Evolutionary conservation across 1,140 invertebrate genomes (phyloP), one percentile per base, ranked within the genome.

Genomic region (Mercenaria mercenaria): DNA sequence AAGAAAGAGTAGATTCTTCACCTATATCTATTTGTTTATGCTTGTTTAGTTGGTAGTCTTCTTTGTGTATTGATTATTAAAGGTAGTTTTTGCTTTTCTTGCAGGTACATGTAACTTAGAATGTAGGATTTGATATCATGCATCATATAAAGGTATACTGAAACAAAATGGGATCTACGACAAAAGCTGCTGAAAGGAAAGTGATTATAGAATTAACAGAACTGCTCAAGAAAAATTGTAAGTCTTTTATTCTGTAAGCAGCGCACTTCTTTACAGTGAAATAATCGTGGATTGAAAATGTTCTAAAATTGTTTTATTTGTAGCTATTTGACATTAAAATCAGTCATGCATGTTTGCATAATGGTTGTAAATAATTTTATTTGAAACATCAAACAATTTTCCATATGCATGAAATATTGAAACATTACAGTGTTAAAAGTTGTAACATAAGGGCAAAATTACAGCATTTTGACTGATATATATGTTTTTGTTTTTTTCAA

Each of bases 141-240:
- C 18, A 10, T 8, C 43, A 47, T 47, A 47, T 10, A 47, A 47
- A 47, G 43, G 43, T 18, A 47, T 47, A 10, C 18, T 59, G 23
- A 59, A 59, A 23, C 80, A 82, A 32, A 13, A 82, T 82, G 80
- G 56, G 80, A 26, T n/a, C 20, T 64, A 64, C 80, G 10, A 4
- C 56, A 34, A 64, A 59, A 41, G 41, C 56, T 82, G 82, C 82
- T 0, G 85, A 87, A 37, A 87, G 52, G 29, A 87, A 77, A 47
- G 72, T 87, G 1, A 69, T 87, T 37, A 11, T 87, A 13, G 74
- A 87, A 13, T 74, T 87, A 1, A 87, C 85, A 79, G 72, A 79
- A 34, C 26, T 87, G 37, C 74, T 87, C 0, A 67, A 87, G 56
- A 87, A 87, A 61, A 87, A 87, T 76, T 41, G 85, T 87, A 87